Evolutionary conservation across 2,113 vertebrate species (phyloP).

Genomic region (Muntiacus reevesi): DNA sequence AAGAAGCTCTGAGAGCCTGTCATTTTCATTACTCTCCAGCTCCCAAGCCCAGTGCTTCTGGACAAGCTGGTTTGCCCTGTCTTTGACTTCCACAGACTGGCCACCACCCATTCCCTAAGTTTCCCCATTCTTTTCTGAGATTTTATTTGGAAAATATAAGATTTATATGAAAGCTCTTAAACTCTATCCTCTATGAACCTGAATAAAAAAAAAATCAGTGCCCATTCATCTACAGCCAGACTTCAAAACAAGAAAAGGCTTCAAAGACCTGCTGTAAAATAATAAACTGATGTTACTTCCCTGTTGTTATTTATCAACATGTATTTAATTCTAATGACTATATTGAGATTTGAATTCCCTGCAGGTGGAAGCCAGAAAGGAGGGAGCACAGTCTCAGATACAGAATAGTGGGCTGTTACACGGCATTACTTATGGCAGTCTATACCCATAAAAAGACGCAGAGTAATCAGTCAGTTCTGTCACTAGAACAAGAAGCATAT

Average conservation of each 20-base stretch:
- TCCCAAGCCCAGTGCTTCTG: background rate
- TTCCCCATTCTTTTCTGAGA: background rate
- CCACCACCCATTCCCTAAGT: background rate
- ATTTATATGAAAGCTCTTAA: constrained; percentile 66
- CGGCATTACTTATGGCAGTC: constrained; percentile 48
- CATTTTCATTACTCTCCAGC: background rate
- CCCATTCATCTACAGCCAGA: constrained; percentile 18
- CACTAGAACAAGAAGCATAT: constrained; percentile 50
- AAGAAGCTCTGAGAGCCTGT: background rate
- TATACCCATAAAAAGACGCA: constrained; percentile 54
- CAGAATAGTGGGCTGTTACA: constrained; percentile 62
- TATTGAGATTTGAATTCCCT: constrained; percentile 55
- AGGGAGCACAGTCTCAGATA: constrained; percentile 60
- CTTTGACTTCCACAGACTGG: background rate
- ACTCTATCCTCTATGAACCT: constrained; percentile 5
- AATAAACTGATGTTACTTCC: constrained; percentile 64
- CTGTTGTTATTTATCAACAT: constrained; percentile 78
- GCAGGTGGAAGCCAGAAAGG: constrained; percentile 63
- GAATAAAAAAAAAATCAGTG: background rate
- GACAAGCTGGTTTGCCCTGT: background rate
- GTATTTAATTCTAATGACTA: constrained; percentile 74
- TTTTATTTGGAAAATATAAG: constrained; percentile 48
- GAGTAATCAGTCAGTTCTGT: constrained; percentile 60
- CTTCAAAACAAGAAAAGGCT: constrained; percentile 25
- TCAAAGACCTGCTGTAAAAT: constrained; percentile 61